A percentile compares a stretch with the other conserved stretches of the same genome.
phyloP scores from a whole-genome alignment of 64 coral and sea anemone genomes.

The Pocillopora damicornis region DNA sequence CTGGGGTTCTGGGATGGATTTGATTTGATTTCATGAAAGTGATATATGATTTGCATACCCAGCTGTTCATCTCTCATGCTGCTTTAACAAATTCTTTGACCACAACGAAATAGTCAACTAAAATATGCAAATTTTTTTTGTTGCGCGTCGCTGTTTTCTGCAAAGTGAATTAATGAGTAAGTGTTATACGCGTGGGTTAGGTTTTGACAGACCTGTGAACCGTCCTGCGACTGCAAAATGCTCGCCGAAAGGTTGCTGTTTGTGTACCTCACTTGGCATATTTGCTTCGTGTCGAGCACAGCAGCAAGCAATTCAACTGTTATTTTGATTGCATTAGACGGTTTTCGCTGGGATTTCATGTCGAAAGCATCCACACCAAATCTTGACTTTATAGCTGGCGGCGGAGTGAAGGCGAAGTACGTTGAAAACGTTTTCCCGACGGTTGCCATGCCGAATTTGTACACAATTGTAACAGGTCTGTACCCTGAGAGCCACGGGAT shows the following conservation, averaged over 20 bases:
- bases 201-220: not conserved
- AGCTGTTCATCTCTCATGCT: constrained; percentile 30
- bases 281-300: not conserved
- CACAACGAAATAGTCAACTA: constrained; percentile 1
- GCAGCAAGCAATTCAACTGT: constrained; percentile 23
- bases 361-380: constrained; percentile 57
- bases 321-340: constrained; percentile 59
- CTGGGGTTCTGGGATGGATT: not conserved
- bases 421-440: constrained; percentile 74
- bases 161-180: constrained; percentile 3
- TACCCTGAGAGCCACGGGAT: constrained; percentile 88
- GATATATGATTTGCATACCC: constrained; percentile 23
- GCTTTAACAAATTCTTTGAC: constrained; percentile 5
- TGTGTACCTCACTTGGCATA: not conserved
- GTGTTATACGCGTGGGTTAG: not conserved
- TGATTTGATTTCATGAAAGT: constrained; percentile 15
- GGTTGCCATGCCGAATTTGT: constrained; percentile 64
- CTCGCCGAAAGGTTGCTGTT: not conserved
- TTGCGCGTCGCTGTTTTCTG: not conserved
- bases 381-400: constrained; percentile 49
- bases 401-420: constrained; percentile 62
- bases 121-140: constrained; percentile 1
- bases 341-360: constrained; percentile 86
- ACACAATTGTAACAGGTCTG: constrained; percentile 73
- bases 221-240: not conserved